A percentile compares a stretch with the other conserved stretches of the same genome.
phyloP scores from a whole-genome alignment of 2,113 vertebrate species.

The Pagrus major region DNA sequence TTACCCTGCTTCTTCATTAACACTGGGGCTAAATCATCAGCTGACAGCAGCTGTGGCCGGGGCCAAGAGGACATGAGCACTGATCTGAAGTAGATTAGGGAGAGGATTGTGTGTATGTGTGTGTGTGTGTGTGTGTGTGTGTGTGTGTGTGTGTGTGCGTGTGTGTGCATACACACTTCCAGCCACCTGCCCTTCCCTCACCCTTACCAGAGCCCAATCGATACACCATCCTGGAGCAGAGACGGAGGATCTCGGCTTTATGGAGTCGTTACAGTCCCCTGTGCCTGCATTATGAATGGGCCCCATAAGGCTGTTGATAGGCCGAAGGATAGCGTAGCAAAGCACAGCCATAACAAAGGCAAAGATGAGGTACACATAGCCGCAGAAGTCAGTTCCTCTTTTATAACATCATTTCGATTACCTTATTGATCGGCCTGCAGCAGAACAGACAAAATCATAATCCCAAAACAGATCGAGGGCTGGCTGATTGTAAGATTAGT shows the following conservation, averaged over 20 bases:
- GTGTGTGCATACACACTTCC: slow-evolving; percentile 2
- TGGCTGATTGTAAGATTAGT: slow-evolving; percentile 55
- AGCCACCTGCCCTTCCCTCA: slow-evolving; percentile 52
- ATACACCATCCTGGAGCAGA: slow-evolving; percentile 73
- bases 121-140: slow-evolving; percentile 14
- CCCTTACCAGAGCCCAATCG: slow-evolving; percentile 65
- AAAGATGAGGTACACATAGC: slow-evolving; percentile 45
- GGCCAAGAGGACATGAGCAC: slow-evolving; percentile 65
- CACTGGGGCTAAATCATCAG: slow-evolving; percentile 68
- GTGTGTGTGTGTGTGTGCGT: background rate
- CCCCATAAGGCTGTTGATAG: slow-evolving; percentile 67
- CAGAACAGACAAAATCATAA: slow-evolving; percentile 66
- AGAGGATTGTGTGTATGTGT: slow-evolving; percentile 2
- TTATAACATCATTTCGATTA: slow-evolving; percentile 76
- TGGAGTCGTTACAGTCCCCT: slow-evolving; percentile 76
- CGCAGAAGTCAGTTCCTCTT: slow-evolving; percentile 54
- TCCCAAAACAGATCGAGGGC: slow-evolving; percentile 55
- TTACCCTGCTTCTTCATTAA: slow-evolving; percentile 73
- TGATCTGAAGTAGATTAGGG: slow-evolving; percentile 76
- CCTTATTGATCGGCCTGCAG: slow-evolving; percentile 73
- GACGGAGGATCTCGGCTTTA: slow-evolving; percentile 71
- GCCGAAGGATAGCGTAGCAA: slow-evolving; percentile 64
- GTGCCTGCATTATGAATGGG: slow-evolving; percentile 76
- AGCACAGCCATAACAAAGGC: slow-evolving; percentile 66
- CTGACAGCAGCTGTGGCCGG: slow-evolving; percentile 61